Base-by-base conservation (phyloP, 2,888 invertebrate species). In the Epistrophe eligans region DNA sequence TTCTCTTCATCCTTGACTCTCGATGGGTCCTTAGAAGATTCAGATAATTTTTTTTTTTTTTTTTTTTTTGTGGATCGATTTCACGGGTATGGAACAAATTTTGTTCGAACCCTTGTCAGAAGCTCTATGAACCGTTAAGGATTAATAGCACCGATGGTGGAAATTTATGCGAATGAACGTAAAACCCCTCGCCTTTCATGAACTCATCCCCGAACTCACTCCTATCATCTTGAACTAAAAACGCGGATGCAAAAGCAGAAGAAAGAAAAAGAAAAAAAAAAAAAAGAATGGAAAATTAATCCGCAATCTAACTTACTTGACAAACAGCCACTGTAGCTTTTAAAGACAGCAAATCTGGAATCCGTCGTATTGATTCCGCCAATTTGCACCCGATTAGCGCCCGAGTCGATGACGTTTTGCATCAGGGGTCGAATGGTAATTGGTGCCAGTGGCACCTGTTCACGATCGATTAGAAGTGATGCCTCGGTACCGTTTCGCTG, bases 281-380 rank as follows among this genome's bases (percentile, higher is more conserved):
- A 55, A 32, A 15, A 40, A 24, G 38, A n/a, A 77, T 13, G 2
- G n/a, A 24, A 24, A 73, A 67, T 48, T 73, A 57, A 64, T 60
- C 58, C 40, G 43, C 55, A 72, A 72, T 72, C 52, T 71, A 40
- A 95, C 96, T 95, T 93, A 98, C 98, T 98, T 88, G 98, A 97
- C 87, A 98, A 94, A 92, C 98, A 98, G 77, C 98, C 98, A 90
- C 96, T 97, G 92, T 97, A 98, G 89, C 97, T 96, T 91, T 96
- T 97, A 91, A 96, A 98, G 81, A 96, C 96, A 84, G 95, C 95
- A 89, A 98, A 95, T 88, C 97, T 94, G 5, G 96, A 96, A 91
- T 97, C 97, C 6, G 96, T 96, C 7, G 97, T 97, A 90, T 97
- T 97, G 17, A 97, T 95, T 32, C 98, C 98, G 13, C 97, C 97